Conservation (phyloP, 2,797 vertebrate genomes). For the Halcyon leucocephala region DNA sequence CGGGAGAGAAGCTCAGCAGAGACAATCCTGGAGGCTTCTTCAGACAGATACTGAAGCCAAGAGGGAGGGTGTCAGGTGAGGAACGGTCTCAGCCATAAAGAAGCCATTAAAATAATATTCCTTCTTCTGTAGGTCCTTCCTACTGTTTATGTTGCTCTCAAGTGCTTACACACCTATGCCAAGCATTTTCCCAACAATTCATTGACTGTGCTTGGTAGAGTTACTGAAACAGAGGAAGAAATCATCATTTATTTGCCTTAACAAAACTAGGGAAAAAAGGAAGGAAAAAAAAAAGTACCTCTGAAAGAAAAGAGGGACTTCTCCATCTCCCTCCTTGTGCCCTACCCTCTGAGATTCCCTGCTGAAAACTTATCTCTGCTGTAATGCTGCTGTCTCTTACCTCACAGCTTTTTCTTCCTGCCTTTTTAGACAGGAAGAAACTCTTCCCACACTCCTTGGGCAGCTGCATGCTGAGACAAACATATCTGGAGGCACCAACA, state of each 20-base stretch:
- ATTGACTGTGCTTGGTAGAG: background rate
- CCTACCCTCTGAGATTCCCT: background rate
- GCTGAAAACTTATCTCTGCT: background rate
- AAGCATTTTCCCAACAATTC: background rate
- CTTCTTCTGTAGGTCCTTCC: background rate
- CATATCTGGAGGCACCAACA: background rate
- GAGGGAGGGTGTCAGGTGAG: background rate
- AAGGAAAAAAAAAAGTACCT: background rate
- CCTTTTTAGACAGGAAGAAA: background rate
- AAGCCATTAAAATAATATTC: background rate
- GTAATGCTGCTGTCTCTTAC: background rate
- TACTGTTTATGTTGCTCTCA: background rate
- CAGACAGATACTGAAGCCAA: no score
- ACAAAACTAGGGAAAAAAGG: background rate
- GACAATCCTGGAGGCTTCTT: background rate
- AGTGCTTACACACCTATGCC: background rate
- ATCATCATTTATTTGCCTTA: background rate
- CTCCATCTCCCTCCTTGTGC: background rate
- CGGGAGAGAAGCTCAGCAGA: background rate
- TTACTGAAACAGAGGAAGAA: background rate
- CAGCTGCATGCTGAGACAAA: background rate
- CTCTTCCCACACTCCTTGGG: background rate
- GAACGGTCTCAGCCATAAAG: background rate
- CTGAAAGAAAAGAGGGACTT: background rate
- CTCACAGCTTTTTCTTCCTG: background rate